phyloP scores from a whole-genome alignment of 2,797 vertebrate genomes.

The Scolopax bukidnonensis region DNA sequence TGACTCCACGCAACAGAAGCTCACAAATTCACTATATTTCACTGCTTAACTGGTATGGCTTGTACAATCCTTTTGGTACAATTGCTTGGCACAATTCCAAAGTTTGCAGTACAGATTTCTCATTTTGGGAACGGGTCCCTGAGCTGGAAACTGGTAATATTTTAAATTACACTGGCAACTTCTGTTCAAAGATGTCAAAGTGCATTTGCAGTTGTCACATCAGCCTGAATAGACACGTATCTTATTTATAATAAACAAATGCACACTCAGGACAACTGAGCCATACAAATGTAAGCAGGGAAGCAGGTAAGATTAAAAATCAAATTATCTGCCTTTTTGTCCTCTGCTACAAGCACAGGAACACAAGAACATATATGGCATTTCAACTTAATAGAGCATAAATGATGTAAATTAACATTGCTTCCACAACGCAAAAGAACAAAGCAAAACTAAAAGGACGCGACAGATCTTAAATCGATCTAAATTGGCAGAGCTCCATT shows the following conservation, averaged over 20 bases:
- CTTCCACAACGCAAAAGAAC: neutral
- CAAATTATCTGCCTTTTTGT: neutral
- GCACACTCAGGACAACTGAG: neutral
- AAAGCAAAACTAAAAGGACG: slow-evolving; percentile 3
- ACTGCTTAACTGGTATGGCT: neutral
- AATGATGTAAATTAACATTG: neutral
- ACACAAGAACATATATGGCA: accelerated
- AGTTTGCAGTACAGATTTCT: neutral
- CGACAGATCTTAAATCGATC: neutral
- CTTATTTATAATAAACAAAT: neutral
- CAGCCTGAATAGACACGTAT: accelerated
- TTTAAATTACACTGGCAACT: neutral
- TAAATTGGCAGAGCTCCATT: neutral
- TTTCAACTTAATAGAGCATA: slow-evolving; percentile 19
- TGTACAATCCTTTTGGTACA: neutral
- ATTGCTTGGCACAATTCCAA: neutral
- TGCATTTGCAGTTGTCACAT: neutral
- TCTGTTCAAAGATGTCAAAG: neutral
- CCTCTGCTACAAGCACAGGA: neutral
- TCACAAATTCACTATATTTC: neutral
- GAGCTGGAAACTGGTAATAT: neutral
- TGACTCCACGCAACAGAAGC: neutral
- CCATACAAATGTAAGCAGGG: neutral
- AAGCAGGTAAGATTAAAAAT: neutral
- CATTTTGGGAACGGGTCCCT: neutral